Evolutionary conservation across 2,888 invertebrate species (phyloP).

Genomic region (Dysmachus trigonus): DNA sequence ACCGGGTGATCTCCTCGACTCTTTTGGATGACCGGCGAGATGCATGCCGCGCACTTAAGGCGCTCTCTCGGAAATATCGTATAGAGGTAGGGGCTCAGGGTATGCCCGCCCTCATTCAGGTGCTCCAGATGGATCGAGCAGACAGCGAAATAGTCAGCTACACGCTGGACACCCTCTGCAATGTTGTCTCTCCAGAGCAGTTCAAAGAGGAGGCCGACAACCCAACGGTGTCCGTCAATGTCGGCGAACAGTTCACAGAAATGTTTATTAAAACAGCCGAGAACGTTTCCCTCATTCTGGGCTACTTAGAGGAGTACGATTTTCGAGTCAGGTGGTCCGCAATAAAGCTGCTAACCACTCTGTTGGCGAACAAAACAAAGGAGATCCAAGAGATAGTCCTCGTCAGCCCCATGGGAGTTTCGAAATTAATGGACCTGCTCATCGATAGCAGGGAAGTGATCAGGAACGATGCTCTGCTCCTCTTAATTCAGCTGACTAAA

Average conservation of each 20-base stretch:
- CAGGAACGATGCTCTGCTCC: constrained; percentile 89
- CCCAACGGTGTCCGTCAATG: constrained; percentile 72
- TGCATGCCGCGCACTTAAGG: constrained; percentile 94
- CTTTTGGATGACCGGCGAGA: constrained; percentile 94
- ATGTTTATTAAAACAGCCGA: constrained; percentile 93
- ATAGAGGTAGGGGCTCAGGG: constrained; percentile 96
- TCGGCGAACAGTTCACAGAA: constrained; percentile 95
- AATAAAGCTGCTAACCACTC: constrained; percentile 86
- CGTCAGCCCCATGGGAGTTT: constrained; percentile 95
- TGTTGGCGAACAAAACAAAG: constrained; percentile 85
- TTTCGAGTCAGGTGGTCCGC: constrained; percentile 92
- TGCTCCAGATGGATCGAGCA: constrained; percentile 86
- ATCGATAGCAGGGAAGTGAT: constrained; percentile 94
- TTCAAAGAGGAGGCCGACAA: constrained; percentile 84
- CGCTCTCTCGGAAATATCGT: constrained; percentile 88
- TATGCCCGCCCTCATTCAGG: constrained; percentile 81
- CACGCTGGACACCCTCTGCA: constrained; percentile 90
- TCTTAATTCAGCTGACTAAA: constrained; percentile 89
- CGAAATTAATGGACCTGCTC: constrained; percentile 95
- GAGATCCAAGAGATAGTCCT: constrained; percentile 88
- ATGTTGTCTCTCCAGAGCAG: constrained; percentile 82
- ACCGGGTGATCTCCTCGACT: constrained; percentile 91
- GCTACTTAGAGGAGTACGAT: constrained; percentile 93
- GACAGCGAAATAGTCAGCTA: constrained; percentile 93
- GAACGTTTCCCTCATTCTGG: constrained; percentile 82